Conservation (phyloP, 2,797 vertebrate genomes). For the Hemitrygon akajei region DNA sequence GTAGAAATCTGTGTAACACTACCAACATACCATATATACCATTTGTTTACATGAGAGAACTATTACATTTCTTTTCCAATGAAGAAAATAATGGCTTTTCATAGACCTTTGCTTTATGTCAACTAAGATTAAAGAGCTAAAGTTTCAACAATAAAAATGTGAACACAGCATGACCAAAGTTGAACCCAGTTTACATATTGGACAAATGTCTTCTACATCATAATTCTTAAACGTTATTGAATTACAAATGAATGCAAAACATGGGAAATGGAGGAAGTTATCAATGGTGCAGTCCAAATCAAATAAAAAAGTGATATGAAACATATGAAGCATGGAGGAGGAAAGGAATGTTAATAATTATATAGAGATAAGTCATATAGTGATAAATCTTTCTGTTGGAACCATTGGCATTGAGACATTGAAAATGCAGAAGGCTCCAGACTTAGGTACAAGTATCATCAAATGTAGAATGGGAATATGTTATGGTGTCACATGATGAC, state of each 20-base stretch:
- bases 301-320: background rate
- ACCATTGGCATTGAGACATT: too few species aligned
- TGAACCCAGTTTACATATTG: background rate
- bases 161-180: background rate
- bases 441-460: too few species aligned
- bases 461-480: too few species aligned
- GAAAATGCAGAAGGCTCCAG: too few species aligned
- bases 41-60: slow-evolving; percentile 33
- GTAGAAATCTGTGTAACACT: slow-evolving; percentile 8
- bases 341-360: background rate
- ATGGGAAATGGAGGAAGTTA: background rate
- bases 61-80: slow-evolving; percentile 29
- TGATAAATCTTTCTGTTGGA: too few species aligned
- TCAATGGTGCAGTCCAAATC: slow-evolving; percentile 7
- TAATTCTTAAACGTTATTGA: background rate
- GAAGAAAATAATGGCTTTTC: slow-evolving; percentile 21
- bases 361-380: too few species aligned
- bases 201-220: background rate
- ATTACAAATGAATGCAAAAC: background rate
- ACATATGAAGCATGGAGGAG: background rate
- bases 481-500: too few species aligned
- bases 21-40: slow-evolving; percentile 9
- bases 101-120: background rate
- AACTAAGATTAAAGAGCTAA: slow-evolving; percentile 26
- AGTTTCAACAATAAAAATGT: slow-evolving; percentile 19